Conservation (phyloP, 2,113 vertebrate species). For the Stercorarius parasiticus region DNA sequence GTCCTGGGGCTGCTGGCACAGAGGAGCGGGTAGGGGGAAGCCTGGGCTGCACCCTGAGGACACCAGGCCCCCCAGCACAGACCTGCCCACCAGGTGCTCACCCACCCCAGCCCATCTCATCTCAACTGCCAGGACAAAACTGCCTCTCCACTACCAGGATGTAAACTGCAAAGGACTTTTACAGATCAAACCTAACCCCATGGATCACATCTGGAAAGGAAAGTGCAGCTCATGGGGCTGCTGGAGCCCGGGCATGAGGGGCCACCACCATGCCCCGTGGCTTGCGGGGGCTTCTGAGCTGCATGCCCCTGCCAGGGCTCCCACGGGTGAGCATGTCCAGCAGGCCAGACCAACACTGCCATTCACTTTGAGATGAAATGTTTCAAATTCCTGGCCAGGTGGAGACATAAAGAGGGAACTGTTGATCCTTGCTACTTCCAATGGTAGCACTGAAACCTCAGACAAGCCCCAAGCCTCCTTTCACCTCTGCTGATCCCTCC, state of each 20-base stretch:
- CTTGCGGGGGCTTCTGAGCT: neutral
- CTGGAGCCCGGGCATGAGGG: neutral
- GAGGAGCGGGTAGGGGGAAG: rapidly evolving
- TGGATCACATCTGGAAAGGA: neutral
- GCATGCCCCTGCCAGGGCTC: neutral
- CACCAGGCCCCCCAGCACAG: neutral
- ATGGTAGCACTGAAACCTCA: neutral
- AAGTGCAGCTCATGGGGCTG: neutral
- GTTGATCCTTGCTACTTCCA: neutral
- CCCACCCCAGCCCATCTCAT: neutral
- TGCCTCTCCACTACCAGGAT: rapidly evolving
- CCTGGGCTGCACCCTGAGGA: neutral
- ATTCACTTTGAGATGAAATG: rapidly evolving
- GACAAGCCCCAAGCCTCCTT: neutral
- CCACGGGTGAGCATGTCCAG: neutral
- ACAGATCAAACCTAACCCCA: neutral
- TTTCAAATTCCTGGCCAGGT: neutral
- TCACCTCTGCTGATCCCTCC: neutral
- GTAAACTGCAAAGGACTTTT: neutral
- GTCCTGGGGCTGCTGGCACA: neutral
- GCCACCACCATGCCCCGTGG: neutral
- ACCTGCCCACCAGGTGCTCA: neutral
- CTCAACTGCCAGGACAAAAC: neutral
- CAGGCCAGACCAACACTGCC: neutral
- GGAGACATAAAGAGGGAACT: neutral